phyloP scores from a whole-genome alignment of 2,797 vertebrate species.

The Heterohyrax brucei region DNA sequence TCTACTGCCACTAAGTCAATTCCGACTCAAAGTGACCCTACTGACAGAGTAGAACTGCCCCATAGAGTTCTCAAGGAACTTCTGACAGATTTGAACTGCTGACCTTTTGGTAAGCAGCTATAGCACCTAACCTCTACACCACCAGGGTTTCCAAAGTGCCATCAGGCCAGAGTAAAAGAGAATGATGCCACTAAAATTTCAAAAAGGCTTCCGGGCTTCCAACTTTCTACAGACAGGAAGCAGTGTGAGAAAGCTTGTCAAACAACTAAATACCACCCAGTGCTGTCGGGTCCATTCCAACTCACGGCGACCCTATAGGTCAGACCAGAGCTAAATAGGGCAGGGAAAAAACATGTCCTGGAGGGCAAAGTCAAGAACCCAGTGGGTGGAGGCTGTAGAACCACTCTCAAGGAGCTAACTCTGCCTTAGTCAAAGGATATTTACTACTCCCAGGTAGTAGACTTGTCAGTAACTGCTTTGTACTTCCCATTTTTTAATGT shows the following conservation, averaged over 20 bases:
- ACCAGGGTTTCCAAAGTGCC: neutral
- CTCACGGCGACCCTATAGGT: no score
- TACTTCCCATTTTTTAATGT: neutral
- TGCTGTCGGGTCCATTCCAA: no score
- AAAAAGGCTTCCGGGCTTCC: neutral
- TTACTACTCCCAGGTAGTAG: neutral
- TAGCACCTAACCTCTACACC: no score
- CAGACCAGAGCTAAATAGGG: neutral
- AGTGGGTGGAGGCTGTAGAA: neutral
- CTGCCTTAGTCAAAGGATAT: neutral
- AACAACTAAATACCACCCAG: neutral
- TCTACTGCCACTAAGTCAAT: no score
- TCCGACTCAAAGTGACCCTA: no score
- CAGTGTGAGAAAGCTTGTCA: neutral
- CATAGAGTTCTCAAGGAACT: no score
- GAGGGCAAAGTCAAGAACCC: neutral
- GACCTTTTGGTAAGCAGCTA: no score
- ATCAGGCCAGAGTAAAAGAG: neutral
- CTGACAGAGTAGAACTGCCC: no score
- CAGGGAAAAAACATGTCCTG: neutral
- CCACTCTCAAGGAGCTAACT: neutral
- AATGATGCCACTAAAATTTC: slow-evolving; percentile 11
- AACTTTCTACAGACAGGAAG: neutral
- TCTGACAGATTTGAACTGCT: no score
- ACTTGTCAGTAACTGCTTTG: neutral